Evolutionary conservation across 2,113 vertebrate species (phyloP), one percentile per base, ranked within the genome.

Genomic region (Geothlypis trichas): DNA sequence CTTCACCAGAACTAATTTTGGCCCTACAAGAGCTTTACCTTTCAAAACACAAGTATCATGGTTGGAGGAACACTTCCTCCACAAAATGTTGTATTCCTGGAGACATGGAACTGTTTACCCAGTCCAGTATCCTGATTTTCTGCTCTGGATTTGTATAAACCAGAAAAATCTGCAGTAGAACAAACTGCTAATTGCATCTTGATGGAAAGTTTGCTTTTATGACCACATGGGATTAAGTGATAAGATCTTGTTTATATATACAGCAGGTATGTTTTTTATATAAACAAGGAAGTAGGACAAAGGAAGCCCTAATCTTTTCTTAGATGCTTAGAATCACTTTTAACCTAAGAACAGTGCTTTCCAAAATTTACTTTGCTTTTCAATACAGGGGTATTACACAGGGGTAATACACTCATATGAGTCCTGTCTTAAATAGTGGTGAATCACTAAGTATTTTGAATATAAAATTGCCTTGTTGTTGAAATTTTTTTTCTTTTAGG

Each of bases 201-300:
- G 46, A 55, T 62, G 76, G 61, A 65, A 93, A 61, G 30, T 26
- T 73, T 87, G 59, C 28, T 85, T 68, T 82, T 89, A 79, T 83
- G 67, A 75, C 41, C 27, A 35, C 24, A 9, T 5, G 3, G 35
- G 23, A 59, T 31, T 69, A 86, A 61, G 52, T 46, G 37, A 67
- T 78, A 79, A 73, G 58, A 58, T 39, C 51, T 81, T 79, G 73
- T 91, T 96, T 95, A 37, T 93, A 79, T 14, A 63, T 63, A 89
- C 71, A 95, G 42, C 31, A 83, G 22, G 9, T 62, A 33, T 87
- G 74, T 51, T 92, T 66, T 76, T 68, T 49, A 54, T 52, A 74
- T 18, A 76, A 93, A 74, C 76, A 31, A 90, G 35, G 52, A 91
- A 66, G 61, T 46, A 95, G 89, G 54, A 71, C 85, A 92, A 94